Conservation (phyloP, 2,113 vertebrate species). For the Mormyrus iriodes region DNA sequence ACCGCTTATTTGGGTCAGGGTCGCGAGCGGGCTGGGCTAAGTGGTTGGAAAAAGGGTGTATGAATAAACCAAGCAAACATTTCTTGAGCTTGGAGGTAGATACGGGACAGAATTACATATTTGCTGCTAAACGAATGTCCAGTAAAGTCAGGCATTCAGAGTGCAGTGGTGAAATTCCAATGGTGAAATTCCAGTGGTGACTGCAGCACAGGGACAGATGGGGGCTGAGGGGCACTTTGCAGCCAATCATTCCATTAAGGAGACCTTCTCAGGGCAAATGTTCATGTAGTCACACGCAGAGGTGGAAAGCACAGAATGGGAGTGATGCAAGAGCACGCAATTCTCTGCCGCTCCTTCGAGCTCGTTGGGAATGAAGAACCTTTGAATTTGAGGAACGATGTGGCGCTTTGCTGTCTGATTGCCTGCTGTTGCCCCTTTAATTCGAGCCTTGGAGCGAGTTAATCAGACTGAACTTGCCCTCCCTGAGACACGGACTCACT, state of each 20-base stretch:
- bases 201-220: not conserved
- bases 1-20: not conserved
- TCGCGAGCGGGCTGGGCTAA: not conserved
- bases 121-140: not conserved
- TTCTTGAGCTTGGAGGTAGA: not conserved
- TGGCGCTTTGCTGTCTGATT: not conserved
- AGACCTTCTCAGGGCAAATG: not conserved
- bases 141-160: not conserved
- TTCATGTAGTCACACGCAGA: not conserved
- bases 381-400: not conserved
- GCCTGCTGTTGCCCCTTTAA: not conserved
- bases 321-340: not conserved
- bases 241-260: not conserved
- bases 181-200: not conserved
- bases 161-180: not conserved
- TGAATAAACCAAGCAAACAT: not conserved
- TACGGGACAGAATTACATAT: not conserved
- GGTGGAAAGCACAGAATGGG: not conserved
- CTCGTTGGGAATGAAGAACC: not conserved
- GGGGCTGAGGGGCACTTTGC: not conserved
- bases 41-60: not conserved
- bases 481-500: not conserved
- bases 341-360: not conserved
- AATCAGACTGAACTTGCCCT: not conserved
- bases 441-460: not conserved